Evolutionary conservation across 2,888 invertebrate species (phyloP), one percentile per base, ranked within the genome.

Genomic region (Macrosiphum euphorbiae): DNA sequence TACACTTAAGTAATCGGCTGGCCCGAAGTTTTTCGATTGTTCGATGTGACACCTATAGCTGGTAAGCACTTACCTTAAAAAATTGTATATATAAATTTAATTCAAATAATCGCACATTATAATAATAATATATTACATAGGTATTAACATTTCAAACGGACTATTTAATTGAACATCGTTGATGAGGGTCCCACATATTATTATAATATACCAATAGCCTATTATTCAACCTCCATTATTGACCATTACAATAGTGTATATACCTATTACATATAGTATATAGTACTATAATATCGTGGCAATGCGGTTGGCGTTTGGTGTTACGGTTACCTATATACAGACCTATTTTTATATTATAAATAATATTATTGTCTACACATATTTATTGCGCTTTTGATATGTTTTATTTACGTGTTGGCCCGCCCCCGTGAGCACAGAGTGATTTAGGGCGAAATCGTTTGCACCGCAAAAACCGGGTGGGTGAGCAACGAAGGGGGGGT

Each of bases 401-500:
- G 41, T 88, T 50, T 78, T 55, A 58, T 58, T 58, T 41, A 44
- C 89, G 91, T 84, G 85, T 44, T 44, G 7, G 67, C 26, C 28
- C 87, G 58, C 92, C 87, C 50, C 86, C 92, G 78, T 78, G 16
- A 2, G 35, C 78, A 35, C 16, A 2, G 78, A 20, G 58, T 84
- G 52, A 92, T 61, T 44, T 61, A 61, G 92, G 92, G 92, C 58
- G 58, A 87, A 87, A 86, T 85, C 28, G 20, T 91, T 91, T 26
- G 44, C 50, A 84, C 91, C 91, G 58, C 91, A 91, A 84, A 91
- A 84, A 91, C 61, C n/a, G 13, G 58, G 67, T 78, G 61, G 44
- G 24, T 35, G 41, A 61, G 58, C 26, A n/a, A 1, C 44, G 35
- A 35, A 7, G 78, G 35, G 7, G 67, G 58, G 44, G 28, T 47